Percentiles rank a stretch among this genome's conserved stretches.
These are phyloP conservation scores for Cossypha caffra DNA, from an alignment of 2,797 vertebrate species.

Conservation along the genomic window DNA sequence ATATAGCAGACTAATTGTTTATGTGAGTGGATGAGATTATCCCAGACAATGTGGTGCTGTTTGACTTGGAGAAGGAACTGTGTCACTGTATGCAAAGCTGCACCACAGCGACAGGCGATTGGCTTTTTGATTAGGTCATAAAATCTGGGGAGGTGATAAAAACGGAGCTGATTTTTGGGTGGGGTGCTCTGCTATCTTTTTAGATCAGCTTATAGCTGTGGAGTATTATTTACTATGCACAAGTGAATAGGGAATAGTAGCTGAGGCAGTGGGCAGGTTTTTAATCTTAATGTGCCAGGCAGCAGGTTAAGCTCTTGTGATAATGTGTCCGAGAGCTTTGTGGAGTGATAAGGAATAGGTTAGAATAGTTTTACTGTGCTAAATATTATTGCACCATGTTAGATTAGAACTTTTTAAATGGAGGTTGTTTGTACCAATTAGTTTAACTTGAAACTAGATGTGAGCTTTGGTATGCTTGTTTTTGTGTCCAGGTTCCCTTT, in stretches of 20 bases:
- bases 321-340: neutral
- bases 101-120: neutral
- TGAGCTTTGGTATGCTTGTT: neutral
- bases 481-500: neutral
- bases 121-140: neutral
- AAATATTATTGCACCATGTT: neutral
- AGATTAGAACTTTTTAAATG: neutral
- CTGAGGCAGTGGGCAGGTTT: neutral
- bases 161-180: constrained; percentile 4
- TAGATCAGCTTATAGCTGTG: neutral
- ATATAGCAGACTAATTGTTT: constrained; percentile 48
- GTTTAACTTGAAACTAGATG: neutral
- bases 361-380: neutral
- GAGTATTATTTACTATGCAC: neutral
- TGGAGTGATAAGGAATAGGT: neutral
- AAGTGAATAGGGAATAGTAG: neutral
- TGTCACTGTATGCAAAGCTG: neutral
- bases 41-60: constrained; percentile 22
- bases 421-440: neutral
- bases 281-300: constrained; percentile 30
- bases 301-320: neutral
- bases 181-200: neutral
- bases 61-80: neutral
- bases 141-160: constrained; percentile 40
- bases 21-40: constrained; percentile 17